Conservation (phyloP, 2,888 invertebrate genomes). For the Phortica okadai region DNA sequence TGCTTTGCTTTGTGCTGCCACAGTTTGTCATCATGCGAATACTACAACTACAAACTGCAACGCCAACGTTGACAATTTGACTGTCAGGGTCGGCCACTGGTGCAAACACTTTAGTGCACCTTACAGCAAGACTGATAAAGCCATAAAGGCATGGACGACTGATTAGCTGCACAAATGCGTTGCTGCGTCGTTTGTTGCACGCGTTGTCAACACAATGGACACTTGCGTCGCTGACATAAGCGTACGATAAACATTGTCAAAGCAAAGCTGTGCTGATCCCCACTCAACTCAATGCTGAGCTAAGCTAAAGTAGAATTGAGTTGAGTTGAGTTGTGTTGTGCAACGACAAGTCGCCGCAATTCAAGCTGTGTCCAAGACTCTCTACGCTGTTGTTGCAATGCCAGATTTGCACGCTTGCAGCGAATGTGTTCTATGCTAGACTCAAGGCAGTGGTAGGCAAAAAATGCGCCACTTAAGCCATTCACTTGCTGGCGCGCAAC, state of each 20-base stretch:
- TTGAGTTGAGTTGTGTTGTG: neutral
- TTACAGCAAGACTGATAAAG: conserved; percentile 14
- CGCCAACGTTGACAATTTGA: neutral
- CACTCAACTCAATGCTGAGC: neutral
- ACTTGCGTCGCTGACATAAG: conserved; percentile 22
- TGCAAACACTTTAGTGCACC: conserved; percentile 28
- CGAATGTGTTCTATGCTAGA: neutral
- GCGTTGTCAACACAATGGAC: conserved; percentile 24
- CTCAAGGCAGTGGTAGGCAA: conserved; percentile 35
- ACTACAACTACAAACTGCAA: neutral
- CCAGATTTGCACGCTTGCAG: neutral
- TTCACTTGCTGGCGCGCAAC: conserved; percentile 15
- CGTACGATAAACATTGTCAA: conserved; percentile 36
- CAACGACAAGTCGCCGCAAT: neutral
- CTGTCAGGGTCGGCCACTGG: neutral
- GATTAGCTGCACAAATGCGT: conserved; percentile 30
- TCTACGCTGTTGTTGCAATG: neutral
- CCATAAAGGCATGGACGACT: neutral
- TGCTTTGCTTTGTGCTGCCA: neutral
- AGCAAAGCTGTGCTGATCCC: neutral
- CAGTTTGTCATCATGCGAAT: neutral
- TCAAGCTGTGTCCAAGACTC: neutral
- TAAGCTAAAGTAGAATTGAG: neutral
- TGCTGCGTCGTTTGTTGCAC: conserved; percentile 1
- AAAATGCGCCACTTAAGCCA: conserved; percentile 41